Evolutionary conservation across 1,140 invertebrate genomes (phyloP), one percentile per base, ranked within the genome.

Genomic region (Procambarus virginalis): DNA sequence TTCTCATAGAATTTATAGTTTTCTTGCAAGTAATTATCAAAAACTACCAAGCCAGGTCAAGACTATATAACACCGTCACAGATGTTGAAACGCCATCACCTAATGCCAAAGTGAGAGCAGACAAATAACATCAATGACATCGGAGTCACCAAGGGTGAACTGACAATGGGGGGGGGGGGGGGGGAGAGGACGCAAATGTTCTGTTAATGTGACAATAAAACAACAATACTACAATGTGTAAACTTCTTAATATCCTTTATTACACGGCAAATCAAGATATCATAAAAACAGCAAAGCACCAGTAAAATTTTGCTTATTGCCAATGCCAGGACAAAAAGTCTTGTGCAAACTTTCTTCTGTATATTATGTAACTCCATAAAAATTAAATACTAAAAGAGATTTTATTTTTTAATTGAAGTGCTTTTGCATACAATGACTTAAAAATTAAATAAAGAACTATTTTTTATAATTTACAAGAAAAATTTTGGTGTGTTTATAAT

Each of bases 221-320:
- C 68, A 73, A 34, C 68, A 22, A 34, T 34, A 10, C 4, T 73
- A 73, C 80, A 68, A 83, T 55, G 86, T 89, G 86, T 83, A 89
- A 82, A 89, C 80, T 89, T 83, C 75, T 83, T 82, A 82, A 83
- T 83, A 83, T 89, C 68, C 75, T 83, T 83, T 89, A 82, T 89
- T 89, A 83, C 80, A 89, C 80, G 49, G 86, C 79, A 83, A 89
- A 83, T 83, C 88, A 89, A 80, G 81, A 84, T 84, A 89, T 89
- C 87, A 83, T 89, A 86, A 88, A 88, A 89, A 89, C 88, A 89
- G 88, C 88, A 89, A 89, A 89, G 88, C 88, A 89, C 88, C 88
- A 89, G 88, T 88, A 73, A 84, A 89, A 89, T 89, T 89, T 89
- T 89, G 81, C 81, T 78, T 60, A 89, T 89, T 89, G 88, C 88